Conservation (phyloP, 2,797 vertebrate species). For the Diplodus puntazzo region DNA sequence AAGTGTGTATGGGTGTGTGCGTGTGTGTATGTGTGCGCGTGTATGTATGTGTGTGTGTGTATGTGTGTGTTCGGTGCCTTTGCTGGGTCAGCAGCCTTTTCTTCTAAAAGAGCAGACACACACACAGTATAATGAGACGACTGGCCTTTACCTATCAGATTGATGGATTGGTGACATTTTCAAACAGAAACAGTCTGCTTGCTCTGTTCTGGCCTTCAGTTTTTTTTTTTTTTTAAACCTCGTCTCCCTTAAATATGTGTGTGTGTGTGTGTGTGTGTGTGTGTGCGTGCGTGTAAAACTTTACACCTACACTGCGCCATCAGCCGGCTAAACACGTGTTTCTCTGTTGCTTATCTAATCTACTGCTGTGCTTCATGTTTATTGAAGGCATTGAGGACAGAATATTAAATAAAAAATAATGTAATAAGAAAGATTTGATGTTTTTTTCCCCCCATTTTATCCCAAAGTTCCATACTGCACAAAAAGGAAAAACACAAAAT, state of each 20-base stretch:
- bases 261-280: slow-evolving; percentile 1
- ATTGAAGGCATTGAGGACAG: background rate
- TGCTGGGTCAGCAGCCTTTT: slow-evolving; percentile 48
- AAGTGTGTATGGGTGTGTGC: slow-evolving; percentile 14
- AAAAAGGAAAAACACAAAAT: background rate
- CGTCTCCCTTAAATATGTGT: slow-evolving; percentile 17
- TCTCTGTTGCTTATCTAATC: slow-evolving; percentile 1
- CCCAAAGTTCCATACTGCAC: background rate
- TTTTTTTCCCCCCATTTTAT: background rate
- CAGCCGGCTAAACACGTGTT: background rate
- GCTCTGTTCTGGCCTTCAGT: slow-evolving; percentile 39
- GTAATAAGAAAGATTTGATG: background rate
- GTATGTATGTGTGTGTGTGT: slow-evolving; percentile 8
- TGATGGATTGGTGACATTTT: slow-evolving; percentile 79
- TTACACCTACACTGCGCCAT: background rate
- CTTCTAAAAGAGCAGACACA: slow-evolving; percentile 38
- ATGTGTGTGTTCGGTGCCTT: slow-evolving; percentile 17
- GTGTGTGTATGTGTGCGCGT: slow-evolving; percentile 10
- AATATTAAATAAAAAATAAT: slow-evolving; percentile 2
- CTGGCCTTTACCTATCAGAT: slow-evolving; percentile 75
- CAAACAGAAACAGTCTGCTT: slow-evolving; percentile 53
- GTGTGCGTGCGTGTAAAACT: background rate
- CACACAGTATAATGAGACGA: slow-evolving; percentile 57
- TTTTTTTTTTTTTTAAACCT: slow-evolving; percentile 32
- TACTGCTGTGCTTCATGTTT: background rate